A percentile compares a stretch with the other conserved stretches of the same genome.
Conservation (phyloP, 2,797 vertebrate genomes). For the Ciconia nigra region DNA sequence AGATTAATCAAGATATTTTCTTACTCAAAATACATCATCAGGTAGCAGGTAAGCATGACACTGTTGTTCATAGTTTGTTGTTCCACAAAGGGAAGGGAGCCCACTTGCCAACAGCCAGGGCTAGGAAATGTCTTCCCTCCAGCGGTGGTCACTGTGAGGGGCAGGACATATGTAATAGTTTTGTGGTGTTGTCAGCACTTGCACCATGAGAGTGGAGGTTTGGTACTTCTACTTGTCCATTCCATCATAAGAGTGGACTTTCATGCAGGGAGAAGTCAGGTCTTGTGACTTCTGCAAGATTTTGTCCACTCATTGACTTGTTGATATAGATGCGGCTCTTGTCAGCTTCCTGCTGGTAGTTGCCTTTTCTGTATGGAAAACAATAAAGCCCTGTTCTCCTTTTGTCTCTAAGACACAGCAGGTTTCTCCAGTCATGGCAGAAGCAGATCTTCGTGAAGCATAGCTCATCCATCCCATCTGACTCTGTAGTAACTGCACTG, state of each 20-base stretch:
- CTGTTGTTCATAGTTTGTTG: not conserved
- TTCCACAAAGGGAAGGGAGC: not conserved
- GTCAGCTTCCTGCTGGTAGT: not conserved
- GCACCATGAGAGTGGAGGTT: not conserved
- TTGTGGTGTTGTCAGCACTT: not conserved
- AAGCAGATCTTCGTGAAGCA: not conserved
- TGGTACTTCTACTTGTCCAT: not conserved
- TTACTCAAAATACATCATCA: not conserved
- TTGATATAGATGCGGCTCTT: not conserved
- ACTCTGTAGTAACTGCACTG: not conserved
- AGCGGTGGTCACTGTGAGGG: not conserved
- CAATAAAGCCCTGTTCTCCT: not conserved
- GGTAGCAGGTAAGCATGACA: not conserved
- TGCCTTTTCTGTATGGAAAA: not conserved
- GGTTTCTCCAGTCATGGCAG: not conserved
- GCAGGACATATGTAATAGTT: not conserved
- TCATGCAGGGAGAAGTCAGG: not conserved
- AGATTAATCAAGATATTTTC: not conserved
- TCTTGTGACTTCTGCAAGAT: not conserved
- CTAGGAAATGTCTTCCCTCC: not conserved
- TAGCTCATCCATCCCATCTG: not conserved
- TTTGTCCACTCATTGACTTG: not conserved
- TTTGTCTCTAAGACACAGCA: not conserved
- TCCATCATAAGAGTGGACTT: not conserved
- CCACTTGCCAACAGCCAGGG: not conserved